These are phyloP conservation scores for Rhombomys opimus DNA, from an alignment of 2,113 vertebrate species.

Conservation along the genomic window DNA sequence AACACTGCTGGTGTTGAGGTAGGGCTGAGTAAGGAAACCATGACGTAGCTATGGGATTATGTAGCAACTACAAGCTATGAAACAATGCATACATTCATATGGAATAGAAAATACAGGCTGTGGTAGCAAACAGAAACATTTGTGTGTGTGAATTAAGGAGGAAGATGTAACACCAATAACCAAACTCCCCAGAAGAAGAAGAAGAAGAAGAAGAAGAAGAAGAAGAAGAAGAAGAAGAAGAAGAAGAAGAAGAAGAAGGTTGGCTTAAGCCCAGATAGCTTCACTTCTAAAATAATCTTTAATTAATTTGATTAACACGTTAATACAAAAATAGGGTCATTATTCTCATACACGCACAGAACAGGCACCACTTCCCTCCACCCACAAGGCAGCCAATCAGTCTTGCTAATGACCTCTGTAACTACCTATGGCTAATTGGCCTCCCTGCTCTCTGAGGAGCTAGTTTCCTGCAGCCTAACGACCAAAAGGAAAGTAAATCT, in stretches of 20 bases:
- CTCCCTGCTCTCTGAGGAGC: conserved; percentile 19
- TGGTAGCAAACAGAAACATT: not conserved
- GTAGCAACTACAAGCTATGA: not conserved
- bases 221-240: too few species aligned
- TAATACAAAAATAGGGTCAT: not conserved
- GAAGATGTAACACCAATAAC: not conserved
- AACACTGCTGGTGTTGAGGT: not conserved
- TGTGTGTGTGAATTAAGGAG: not conserved
- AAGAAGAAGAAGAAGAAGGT: not conserved
- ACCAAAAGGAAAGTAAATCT: conserved; percentile 46
- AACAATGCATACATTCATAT: not conserved
- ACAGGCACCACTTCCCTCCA: not conserved
- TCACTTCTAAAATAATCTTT: not conserved
- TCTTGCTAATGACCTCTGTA: not conserved
- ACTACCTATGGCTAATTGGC: conserved; percentile 40
- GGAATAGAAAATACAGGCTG: not conserved
- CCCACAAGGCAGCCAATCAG: conserved; percentile 32
- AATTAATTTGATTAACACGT: not conserved
- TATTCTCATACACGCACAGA: not conserved
- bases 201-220: too few species aligned
- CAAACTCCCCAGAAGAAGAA: not conserved
- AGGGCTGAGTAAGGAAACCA: not conserved
- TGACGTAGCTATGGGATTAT: not conserved
- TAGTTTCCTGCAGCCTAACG: conserved; percentile 34
- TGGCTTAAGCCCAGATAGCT: not conserved